A percentile compares a stretch with the other conserved stretches of the same genome.
These are phyloP conservation scores for Diabrotica virgifera DNA, from an alignment of 1,140 invertebrate genomes.

Conservation along the genomic window DNA sequence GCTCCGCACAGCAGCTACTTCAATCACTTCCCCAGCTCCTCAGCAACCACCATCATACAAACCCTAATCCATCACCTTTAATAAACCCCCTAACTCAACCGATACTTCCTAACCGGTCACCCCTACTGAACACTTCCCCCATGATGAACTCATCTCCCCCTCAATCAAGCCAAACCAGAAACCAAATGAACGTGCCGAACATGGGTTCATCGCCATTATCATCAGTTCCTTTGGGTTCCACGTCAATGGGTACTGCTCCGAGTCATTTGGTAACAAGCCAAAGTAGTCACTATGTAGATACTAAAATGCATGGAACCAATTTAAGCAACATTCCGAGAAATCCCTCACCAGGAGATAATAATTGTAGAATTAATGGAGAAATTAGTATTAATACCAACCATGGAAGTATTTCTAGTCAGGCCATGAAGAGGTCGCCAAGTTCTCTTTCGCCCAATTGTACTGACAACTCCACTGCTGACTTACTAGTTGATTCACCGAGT, in stretches of 20 bases:
- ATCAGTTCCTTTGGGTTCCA: conserved; percentile 15
- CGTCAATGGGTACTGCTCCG: conserved; percentile 12
- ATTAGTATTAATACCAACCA: conserved; percentile 75
- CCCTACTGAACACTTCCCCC: conserved; percentile 46
- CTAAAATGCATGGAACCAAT: conserved; percentile 33
- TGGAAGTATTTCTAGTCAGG: conserved; percentile 53
- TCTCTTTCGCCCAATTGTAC: conserved; percentile 60
- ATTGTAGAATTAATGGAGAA: conserved; percentile 66
- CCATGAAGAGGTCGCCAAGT: conserved; percentile 49
- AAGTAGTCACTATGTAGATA: conserved; percentile 43
- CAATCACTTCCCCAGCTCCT: conserved; percentile 62
- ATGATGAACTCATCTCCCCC: conserved; percentile 24
- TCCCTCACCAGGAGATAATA: conserved; percentile 47
- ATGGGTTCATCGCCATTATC: conserved; percentile 17
- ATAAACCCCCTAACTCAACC: conserved; percentile 49
- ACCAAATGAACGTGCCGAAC: conserved; percentile 14
- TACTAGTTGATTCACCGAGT: conserved; percentile 79
- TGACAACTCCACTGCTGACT: conserved; percentile 60
- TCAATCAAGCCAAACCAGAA: conserved; percentile 28
- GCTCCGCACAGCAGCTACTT: conserved; percentile 61
- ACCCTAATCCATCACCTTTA: conserved; percentile 46
- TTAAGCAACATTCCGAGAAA: conserved; percentile 28
- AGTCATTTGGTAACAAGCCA: conserved; percentile 1
- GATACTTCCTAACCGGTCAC: conserved; percentile 51
- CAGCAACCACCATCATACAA: conserved; percentile 47